Evolutionary conservation across 37 sponge, comb jelly and placozoan genomes (phyloP).

Genomic region (Spongilla lacustris): DNA sequence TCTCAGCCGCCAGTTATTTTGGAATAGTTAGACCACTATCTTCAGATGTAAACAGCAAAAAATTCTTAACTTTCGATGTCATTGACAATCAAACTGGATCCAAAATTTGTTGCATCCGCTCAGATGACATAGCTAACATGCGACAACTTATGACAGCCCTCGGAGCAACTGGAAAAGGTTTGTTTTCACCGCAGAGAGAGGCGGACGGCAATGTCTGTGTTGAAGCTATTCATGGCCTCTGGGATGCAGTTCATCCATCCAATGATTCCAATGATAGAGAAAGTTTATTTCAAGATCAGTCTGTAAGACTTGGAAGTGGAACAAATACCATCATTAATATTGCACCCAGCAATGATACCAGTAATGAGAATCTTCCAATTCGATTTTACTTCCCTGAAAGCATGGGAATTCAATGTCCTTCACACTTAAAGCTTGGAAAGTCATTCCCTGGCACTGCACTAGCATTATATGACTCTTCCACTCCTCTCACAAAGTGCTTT

Average conservation of each 20-base stretch:
- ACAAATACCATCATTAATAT: slow-evolving; percentile 6
- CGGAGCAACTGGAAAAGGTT: slow-evolving; percentile 60
- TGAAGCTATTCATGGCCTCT: neutral
- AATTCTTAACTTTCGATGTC: slow-evolving; percentile 53
- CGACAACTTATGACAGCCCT: slow-evolving; percentile 77
- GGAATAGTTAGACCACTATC: too few species aligned
- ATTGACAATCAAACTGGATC: slow-evolving; percentile 6
- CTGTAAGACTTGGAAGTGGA: neutral
- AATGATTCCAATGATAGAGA: neutral
- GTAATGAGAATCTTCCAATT: slow-evolving; percentile 27
- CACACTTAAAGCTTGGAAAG: neutral
- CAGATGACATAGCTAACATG: slow-evolving; percentile 67
- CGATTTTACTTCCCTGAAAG: slow-evolving; percentile 45
- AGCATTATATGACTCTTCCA: slow-evolving; percentile 4
- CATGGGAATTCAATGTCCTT: neutral
- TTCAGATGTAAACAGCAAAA: neutral
- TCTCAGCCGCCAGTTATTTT: too few species aligned
- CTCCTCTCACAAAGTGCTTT: neutral
- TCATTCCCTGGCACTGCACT: slow-evolving; percentile 10
- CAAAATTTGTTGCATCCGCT: slow-evolving; percentile 38
- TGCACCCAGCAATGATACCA: too few species aligned
- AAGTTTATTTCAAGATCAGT: neutral
- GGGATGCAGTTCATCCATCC: neutral
- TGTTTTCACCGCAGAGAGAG: slow-evolving; percentile 51
- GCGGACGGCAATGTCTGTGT: neutral